A percentile compares a stretch with the other conserved stretches of the same genome.
phyloP scores from a whole-genome alignment of 2,797 vertebrate genomes.

The Alcedo atthis region DNA sequence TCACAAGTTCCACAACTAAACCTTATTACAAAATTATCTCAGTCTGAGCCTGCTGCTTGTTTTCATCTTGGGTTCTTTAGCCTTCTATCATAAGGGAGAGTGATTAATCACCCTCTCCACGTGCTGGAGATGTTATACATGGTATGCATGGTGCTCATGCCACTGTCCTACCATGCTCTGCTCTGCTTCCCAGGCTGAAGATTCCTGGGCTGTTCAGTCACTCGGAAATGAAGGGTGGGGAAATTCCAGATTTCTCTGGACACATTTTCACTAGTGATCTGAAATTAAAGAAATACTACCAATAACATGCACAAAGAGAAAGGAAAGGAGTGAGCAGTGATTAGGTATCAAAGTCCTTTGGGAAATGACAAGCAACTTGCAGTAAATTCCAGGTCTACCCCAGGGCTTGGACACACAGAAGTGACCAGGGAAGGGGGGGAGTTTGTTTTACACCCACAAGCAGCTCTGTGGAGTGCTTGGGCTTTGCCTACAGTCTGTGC shows the following conservation, averaged over 20 bases:
- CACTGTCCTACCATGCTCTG: accelerated
- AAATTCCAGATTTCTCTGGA: neutral
- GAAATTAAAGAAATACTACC: neutral
- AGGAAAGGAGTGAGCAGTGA: neutral
- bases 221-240: neutral
- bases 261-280: neutral
- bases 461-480: neutral
- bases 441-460: neutral
- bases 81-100: neutral
- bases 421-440: neutral
- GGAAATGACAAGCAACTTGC: neutral
- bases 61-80: neutral
- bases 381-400: neutral
- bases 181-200: neutral
- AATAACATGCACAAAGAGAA: neutral
- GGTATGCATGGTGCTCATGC: neutral
- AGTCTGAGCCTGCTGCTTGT: neutral
- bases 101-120: neutral
- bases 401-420: neutral
- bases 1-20: neutral
- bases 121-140: neutral
- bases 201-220: neutral
- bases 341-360: neutral
- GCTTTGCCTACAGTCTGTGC: neutral
- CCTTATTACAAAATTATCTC: neutral